Evolutionary conservation across 2,888 invertebrate genomes (phyloP), one percentile per base, ranked within the genome.

Genomic region (Pediacus dermestoides): DNA sequence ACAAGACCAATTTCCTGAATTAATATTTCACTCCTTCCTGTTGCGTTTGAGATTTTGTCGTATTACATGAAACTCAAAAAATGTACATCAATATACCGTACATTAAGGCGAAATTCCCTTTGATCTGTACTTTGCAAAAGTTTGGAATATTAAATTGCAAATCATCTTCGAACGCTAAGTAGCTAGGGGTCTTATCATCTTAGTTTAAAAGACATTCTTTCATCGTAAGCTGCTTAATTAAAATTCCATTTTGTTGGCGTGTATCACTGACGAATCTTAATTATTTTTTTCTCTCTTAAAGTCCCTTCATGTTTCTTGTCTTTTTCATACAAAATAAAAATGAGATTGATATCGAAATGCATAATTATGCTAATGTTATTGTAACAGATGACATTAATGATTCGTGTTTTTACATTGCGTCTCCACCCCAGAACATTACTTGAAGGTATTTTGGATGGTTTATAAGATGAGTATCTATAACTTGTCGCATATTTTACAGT

Each of bases 301-400:
- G 25, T 16, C 14, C 30, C 28, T 14, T 42, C 32, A 14, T 36
- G 23, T 23, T n/a, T 10, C 23, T 23, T 23, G 23, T 23, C 23
- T n/a, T n/a, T n/a, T n/a, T n/a, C n/a, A 10, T 28, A 14, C 28
- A 28, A 14, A n/a, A 28, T 28, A 28, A 28, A 14, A 34, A 34
- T 25, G 31, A 55, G 59, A 60, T 58, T 53, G 53, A 57, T 58
- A 59, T 60, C 60, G 42, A 44, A 49, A 54, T 42, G 51, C 50
- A 58, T 60, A 57, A 61, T 60, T 60, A 60, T 61, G 61, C 52
- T 58, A 61, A 60, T 59, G 53, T 50, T 49, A 55, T 48, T 47
- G 54, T 56, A 55, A 53, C 54, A 57, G 53, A 55, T 56, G 60
- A 60, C 58, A 58, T 53, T 59, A 59, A 61, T 56, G 58, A 55